Evolutionary conservation across 2,888 invertebrate species (phyloP), one percentile per base, ranked within the genome.

Genomic region (Bursaphelenchus okinawaensis): DNA sequence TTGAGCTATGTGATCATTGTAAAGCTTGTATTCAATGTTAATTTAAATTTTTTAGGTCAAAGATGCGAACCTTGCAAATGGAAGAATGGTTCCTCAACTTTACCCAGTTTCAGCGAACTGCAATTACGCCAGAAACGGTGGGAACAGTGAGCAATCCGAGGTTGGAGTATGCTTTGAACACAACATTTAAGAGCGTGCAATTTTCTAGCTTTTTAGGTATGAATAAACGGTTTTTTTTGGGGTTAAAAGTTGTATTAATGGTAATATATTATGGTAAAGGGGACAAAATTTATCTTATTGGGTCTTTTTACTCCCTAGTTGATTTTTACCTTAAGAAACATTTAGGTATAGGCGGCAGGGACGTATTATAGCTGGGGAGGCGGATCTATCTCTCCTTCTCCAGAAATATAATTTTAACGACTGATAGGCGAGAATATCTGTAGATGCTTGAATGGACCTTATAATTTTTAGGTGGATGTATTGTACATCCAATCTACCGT

Each of bases 401-500:
- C n/a, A n/a, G n/a, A n/a, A n/a, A n/a, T n/a, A n/a, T n/a, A n/a
- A n/a, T n/a, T n/a, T n/a, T n/a, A n/a, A n/a, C n/a, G n/a, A n/a
- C n/a, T n/a, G n/a, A n/a, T n/a, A n/a, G n/a, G n/a, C n/a, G n/a
- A n/a, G n/a, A n/a, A n/a, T n/a, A n/a, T n/a, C n/a, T n/a, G n/a
- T n/a, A n/a, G n/a, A 22, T 19, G 4, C 24, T 66, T 23, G 31
- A 31, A n/a, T 55, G 9, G 8, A 50, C 26, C 23, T 9, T 63
- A n/a, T n/a, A 22, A 16, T 20, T 59, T 74, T 52, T 59, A 79
- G 79, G 79, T 2, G 80, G 80, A 24, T 57, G 70, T 4, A 56
- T 80, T 7, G 75, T 71, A 7, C 80, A 78, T 66, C 80, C 80
- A 4, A 58, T 76, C 55, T 80, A 80, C 54, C 71, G 79, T 19